Evolutionary conservation across 2,113 vertebrate species (phyloP).

Genomic region (Apodemus sylvaticus): DNA sequence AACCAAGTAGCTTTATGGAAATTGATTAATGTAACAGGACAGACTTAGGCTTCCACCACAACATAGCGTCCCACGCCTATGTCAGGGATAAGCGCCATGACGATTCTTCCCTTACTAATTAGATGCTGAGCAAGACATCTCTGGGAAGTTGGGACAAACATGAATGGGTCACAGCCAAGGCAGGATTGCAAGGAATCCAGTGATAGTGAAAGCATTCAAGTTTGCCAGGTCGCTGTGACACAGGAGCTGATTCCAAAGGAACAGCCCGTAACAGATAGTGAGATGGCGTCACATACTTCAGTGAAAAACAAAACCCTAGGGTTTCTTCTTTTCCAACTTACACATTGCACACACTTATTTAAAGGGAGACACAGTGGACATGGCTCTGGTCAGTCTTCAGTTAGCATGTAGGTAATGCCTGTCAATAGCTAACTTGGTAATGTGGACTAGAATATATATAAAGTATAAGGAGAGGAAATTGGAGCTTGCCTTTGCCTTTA

Average conservation of each 20-base stretch:
- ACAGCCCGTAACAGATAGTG: conserved; percentile 87
- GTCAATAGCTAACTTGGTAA: conserved; percentile 65
- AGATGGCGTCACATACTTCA: conserved; percentile 84
- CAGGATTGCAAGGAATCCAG: conserved; percentile 84
- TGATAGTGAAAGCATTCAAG: conserved; percentile 86
- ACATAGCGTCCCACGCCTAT: conserved; percentile 82
- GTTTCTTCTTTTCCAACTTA: conserved; percentile 60
- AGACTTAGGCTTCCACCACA: conserved; percentile 88
- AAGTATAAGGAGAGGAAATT: conserved; percentile 1
- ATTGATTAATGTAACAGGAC: conserved; percentile 86
- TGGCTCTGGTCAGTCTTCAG: not conserved
- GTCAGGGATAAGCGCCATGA: conserved; percentile 85
- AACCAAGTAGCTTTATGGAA: conserved; percentile 72
- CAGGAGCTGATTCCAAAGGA: conserved; percentile 86
- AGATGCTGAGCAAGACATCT: conserved; percentile 90
- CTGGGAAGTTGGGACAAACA: conserved; percentile 86
- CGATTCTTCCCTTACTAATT: conserved; percentile 88
- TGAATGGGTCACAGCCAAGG: conserved; percentile 86
- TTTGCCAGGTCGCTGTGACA: conserved; percentile 90
- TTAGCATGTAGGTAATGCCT: conserved; percentile 59
- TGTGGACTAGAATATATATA: conserved; percentile 19
- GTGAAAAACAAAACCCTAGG: conserved; percentile 82
- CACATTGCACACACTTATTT: conserved; percentile 53
- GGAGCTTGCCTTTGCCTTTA: conserved; percentile 40
- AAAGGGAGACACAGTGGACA: not conserved